These are phyloP conservation scores for Xanthia togata DNA, from an alignment of 2,888 invertebrate species.

Conservation along the genomic window DNA sequence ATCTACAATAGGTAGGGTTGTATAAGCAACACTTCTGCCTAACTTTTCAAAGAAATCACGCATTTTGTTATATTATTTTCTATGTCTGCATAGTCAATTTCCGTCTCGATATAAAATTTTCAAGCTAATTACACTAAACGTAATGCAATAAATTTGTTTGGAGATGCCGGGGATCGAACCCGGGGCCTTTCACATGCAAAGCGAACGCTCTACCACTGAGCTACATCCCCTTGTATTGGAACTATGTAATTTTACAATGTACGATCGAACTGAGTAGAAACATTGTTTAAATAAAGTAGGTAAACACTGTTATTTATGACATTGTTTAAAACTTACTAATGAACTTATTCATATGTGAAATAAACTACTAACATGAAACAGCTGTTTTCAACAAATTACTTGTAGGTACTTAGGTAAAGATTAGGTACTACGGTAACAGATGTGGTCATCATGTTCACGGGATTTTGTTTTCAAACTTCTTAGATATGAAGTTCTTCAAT, in stretches of 20 bases:
- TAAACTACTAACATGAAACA: constrained; percentile 2
- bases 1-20: neutral
- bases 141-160: constrained; percentile 76
- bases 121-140: neutral
- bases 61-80: neutral
- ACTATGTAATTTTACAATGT: neutral
- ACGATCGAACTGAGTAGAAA: neutral
- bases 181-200: constrained; percentile 99
- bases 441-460: too few species aligned
- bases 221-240: constrained; percentile 93
- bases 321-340: constrained; percentile 42
- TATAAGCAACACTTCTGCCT: neutral
- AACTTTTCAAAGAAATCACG: neutral
- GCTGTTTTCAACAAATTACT: constrained; percentile 2
- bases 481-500: too few species aligned
- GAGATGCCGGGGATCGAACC: constrained; percentile 99
- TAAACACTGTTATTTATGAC: neutral
- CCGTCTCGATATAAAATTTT: neutral
- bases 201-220: constrained; percentile 99
- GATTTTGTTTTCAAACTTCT: too few species aligned
- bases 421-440: too few species aligned
- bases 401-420: neutral
- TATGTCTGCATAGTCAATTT: neutral
- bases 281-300: neutral
- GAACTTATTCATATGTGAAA: constrained; percentile 19